Evolutionary conservation across 2,113 vertebrate genomes (phyloP), one percentile per base, ranked within the genome.

Genomic region (Lagopus leucura): DNA sequence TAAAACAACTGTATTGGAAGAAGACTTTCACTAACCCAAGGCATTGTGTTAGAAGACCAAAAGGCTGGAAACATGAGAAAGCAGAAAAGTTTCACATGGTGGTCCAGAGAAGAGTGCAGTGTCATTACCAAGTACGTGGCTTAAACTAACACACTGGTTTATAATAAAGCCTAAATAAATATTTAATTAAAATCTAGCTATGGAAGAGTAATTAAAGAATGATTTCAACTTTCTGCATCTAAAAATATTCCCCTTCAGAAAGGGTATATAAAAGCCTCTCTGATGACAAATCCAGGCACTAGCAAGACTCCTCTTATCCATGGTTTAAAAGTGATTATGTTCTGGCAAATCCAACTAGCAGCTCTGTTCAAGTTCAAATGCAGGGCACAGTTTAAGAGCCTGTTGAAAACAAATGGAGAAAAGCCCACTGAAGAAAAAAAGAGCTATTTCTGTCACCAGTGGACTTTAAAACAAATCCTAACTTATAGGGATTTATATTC

Each of bases 151-250:
- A 24, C 18, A 8, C 34, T 71, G 22, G 24, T 78, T 81, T 58
- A 88, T 75, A 92, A 69, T 61, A 90, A 94, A 79, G 79, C 3
- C 13, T 58, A 40, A 88, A 90, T 38, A 75, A 81, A 88, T 57
- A 78, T 25, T 75, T 81, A 19, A 74, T 43, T 50, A 5, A 65
- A 72, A 30, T 42, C 43, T 50, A 83, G 55, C 13, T 28, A 84
- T 0, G 1, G 28, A 77, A 74, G 9, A 61, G 14, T 43, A 76
- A 86, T 83, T 79, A 12, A 65, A 90, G 18, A 79, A 38, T 67
- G 4, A 34, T 63, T 86, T 34, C 48, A 74, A 19, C 42, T 78
- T 94, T 38, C n/a, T 69, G 60, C 7, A 8, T 81, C 69, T 88
- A 72, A 90, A 91, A 85, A 69, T 84, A 72, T 11, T n/a, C 21